Evolutionary conservation across 1,140 invertebrate species (phyloP).

Genomic region (Sogatella furcifera): DNA sequence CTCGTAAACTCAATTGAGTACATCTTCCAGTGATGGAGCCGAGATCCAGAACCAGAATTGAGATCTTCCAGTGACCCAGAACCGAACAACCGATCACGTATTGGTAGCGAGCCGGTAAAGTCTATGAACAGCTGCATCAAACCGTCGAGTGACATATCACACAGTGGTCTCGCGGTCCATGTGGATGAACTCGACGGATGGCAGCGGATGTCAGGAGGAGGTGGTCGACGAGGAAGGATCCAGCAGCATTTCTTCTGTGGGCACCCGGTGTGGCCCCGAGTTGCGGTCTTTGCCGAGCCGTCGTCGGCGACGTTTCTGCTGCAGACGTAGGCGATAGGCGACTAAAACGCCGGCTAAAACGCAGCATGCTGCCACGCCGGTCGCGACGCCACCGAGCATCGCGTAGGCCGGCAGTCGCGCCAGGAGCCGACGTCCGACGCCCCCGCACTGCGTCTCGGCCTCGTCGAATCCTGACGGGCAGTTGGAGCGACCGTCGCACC

Average conservation of each 20-base stretch:
- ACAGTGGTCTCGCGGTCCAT: conserved; percentile 81
- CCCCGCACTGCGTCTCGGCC: conserved; percentile 56
- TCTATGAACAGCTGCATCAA: too few relatives aligned
- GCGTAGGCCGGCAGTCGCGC: conserved; percentile 37
- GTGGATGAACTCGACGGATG: conserved; percentile 80
- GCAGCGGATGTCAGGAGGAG: conserved; percentile 69
- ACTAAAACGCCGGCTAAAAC: conserved; percentile 33
- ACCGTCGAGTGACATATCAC: conserved; percentile 28
- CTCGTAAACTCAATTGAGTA: too few relatives aligned
- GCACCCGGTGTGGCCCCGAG: conserved; percentile 29
- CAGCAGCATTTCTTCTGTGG: conserved; percentile 45
- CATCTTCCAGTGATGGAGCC: too few relatives aligned
- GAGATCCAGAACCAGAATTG: too few relatives aligned
- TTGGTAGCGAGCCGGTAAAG: too few relatives aligned
- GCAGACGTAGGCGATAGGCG: conserved; percentile 27
- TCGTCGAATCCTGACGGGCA: conserved; percentile 80
- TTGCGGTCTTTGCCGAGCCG: conserved; percentile 20
- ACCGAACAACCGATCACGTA: too few relatives aligned
- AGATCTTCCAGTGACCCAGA: too few relatives aligned
- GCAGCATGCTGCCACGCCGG: conserved; percentile 41
- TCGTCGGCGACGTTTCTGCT: conserved; percentile 31
- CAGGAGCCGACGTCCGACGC: conserved; percentile 40
- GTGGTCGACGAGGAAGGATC: conserved; percentile 35
- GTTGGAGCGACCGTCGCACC: conserved; percentile 76
- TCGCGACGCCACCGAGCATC: conserved; percentile 41